These are phyloP conservation scores for Chelonoidis abingdonii DNA, from an alignment of 2,113 vertebrate genomes.

Conservation along the genomic window DNA sequence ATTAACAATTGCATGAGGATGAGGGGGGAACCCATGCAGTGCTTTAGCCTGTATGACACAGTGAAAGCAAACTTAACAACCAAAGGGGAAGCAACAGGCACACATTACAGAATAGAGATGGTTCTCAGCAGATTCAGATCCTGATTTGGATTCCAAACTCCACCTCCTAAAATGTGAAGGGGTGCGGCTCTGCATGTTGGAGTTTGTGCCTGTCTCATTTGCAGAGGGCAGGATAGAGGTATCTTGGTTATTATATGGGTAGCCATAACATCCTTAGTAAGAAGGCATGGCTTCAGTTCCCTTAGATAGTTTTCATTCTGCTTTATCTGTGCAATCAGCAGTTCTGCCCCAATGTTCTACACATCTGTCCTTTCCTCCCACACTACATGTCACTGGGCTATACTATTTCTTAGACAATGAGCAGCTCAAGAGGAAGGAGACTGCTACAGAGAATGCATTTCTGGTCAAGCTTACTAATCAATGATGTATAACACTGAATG, in stretches of 20 bases:
- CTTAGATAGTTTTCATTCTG: not conserved
- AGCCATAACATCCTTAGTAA: not conserved
- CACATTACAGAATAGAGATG: not conserved
- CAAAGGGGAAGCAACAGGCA: fast-evolving
- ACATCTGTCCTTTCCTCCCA: not conserved
- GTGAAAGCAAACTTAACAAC: not conserved
- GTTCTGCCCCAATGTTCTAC: not conserved
- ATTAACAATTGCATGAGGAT: not conserved
- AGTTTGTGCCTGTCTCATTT: fast-evolving
- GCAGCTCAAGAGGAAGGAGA: not conserved
- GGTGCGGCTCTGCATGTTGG: too few species aligned
- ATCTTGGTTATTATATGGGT: not conserved
- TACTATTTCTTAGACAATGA: not conserved
- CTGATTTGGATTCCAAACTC: not conserved
- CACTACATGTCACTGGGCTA: not conserved
- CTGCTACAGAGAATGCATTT: not conserved
- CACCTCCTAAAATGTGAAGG: not conserved
- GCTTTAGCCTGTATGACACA: fast-evolving
- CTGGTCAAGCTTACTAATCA: not conserved
- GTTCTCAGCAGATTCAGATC: not conserved
- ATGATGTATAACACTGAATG: not conserved
- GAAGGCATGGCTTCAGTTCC: not conserved
- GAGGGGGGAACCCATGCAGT: not conserved
- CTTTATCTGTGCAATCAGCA: not conserved
- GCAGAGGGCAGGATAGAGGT: not conserved